phyloP scores from a whole-genome alignment of 2,797 vertebrate genomes.

The Lithobates sylvaticus region DNA sequence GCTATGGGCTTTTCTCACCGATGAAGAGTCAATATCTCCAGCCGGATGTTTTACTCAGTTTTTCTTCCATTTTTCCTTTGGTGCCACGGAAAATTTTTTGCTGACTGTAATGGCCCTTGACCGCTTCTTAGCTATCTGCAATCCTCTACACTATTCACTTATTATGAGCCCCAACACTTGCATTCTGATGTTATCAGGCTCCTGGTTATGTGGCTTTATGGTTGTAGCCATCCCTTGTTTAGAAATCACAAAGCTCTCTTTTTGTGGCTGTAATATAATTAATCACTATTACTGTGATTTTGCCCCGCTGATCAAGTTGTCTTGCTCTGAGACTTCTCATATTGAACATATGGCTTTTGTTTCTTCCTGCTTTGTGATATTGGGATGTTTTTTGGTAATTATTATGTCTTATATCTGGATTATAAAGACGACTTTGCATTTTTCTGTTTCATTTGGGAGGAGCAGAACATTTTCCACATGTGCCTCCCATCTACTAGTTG shows the following conservation, averaged over 20 bases:
- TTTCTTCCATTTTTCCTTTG: slow-evolving; percentile 47
- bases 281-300: slow-evolving; percentile 69
- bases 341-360: slow-evolving; percentile 47
- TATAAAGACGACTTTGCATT: slow-evolving; percentile 4
- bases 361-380: slow-evolving; percentile 42
- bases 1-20: neutral
- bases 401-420: slow-evolving; percentile 40
- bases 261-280: slow-evolving; percentile 64
- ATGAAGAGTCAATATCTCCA: neutral
- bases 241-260: slow-evolving; percentile 58
- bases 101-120: slow-evolving; percentile 53
- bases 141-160: slow-evolving; percentile 56
- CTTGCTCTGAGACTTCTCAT: slow-evolving; percentile 58
- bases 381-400: slow-evolving; percentile 37
- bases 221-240: slow-evolving; percentile 59
- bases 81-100: slow-evolving; percentile 39
- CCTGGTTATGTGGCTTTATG: slow-evolving; percentile 59
- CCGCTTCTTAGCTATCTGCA: slow-evolving; percentile 63
- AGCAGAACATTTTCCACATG: slow-evolving; percentile 47
- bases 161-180: slow-evolving; percentile 45
- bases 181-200: slow-evolving; percentile 26
- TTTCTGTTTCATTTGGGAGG: slow-evolving; percentile 1
- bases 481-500: slow-evolving; percentile 41
- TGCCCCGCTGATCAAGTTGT: slow-evolving; percentile 64
- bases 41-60: slow-evolving; percentile 40